A percentile compares a stretch with the other conserved stretches of the same genome.
Conservation (phyloP, 2,888 invertebrate genomes). For the Platycheirus albimanus region DNA sequence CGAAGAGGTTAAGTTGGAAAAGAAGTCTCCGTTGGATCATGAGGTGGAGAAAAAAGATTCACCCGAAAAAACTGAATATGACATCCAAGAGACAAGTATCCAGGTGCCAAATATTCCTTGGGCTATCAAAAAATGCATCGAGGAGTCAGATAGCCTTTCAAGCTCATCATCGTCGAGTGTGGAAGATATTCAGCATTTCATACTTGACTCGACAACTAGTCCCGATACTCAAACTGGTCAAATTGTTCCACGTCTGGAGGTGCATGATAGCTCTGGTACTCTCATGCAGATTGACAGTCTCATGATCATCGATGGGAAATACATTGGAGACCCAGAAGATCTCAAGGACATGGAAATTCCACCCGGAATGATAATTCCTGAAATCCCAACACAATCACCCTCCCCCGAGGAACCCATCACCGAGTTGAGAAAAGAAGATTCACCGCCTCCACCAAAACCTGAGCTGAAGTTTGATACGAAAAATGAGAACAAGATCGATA, state of each 20-base stretch:
- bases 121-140: constrained; percentile 82
- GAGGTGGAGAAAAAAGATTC: constrained; percentile 81
- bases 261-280: constrained; percentile 88
- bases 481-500: constrained; percentile 83
- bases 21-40: constrained; percentile 75
- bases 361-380: constrained; percentile 80
- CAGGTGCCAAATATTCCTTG: constrained; percentile 85
- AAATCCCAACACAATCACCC: constrained; percentile 72
- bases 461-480: constrained; percentile 81
- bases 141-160: constrained; percentile 85
- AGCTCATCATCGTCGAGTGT: constrained; percentile 83
- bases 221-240: constrained; percentile 82
- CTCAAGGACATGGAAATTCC: constrained; percentile 81
- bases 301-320: constrained; percentile 83
- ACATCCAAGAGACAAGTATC: constrained; percentile 85
- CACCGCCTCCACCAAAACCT: constrained; percentile 77
- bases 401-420: constrained; percentile 64
- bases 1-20: constrained; percentile 74
- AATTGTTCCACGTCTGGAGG: constrained; percentile 87
- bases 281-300: constrained; percentile 86
- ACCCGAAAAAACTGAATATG: constrained; percentile 78
- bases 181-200: constrained; percentile 82
- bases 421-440: constrained; percentile 42
- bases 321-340: constrained; percentile 83
- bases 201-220: constrained; percentile 82